Evolutionary conservation across 2,797 vertebrate genomes (phyloP).

Genomic region (Chiroxiphia lanceolata): DNA sequence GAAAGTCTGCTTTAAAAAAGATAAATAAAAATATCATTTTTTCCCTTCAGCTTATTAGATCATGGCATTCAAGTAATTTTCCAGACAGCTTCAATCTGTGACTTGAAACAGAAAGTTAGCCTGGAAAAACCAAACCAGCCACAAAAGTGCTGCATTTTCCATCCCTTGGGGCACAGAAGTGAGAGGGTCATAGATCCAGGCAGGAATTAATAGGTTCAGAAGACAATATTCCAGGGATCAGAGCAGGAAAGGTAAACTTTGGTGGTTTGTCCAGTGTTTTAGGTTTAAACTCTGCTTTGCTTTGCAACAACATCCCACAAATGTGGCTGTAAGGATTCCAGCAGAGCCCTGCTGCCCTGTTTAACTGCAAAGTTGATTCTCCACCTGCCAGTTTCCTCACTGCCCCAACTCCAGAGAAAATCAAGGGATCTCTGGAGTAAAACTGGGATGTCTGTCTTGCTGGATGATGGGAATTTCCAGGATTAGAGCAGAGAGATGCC

Average conservation of each 20-base stretch:
- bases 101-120: not conserved
- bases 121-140: conserved; percentile 2
- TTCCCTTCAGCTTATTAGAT: conserved; percentile 19
- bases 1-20: conserved; percentile 24
- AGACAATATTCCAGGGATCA: not conserved
- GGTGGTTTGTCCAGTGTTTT: not conserved
- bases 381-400: not conserved
- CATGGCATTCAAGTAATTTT: not conserved
- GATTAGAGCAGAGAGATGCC: not conserved
- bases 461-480: not conserved
- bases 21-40: not conserved
- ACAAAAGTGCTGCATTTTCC: not conserved
- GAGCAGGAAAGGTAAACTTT: not conserved
- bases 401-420: not conserved
- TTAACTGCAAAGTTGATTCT: not conserved
- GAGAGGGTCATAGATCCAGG: not conserved
- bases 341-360: not conserved
- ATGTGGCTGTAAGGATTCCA: not conserved
- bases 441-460: not conserved
- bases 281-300: not conserved
- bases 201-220: not conserved
- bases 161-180: not conserved
- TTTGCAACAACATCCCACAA: not conserved
- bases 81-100: not conserved
- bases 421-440: not conserved